A percentile compares a stretch with the other conserved stretches of the same genome.
phyloP scores from a whole-genome alignment of 92 coral and sea anemone genomes.

The Blastomussa wellsi region DNA sequence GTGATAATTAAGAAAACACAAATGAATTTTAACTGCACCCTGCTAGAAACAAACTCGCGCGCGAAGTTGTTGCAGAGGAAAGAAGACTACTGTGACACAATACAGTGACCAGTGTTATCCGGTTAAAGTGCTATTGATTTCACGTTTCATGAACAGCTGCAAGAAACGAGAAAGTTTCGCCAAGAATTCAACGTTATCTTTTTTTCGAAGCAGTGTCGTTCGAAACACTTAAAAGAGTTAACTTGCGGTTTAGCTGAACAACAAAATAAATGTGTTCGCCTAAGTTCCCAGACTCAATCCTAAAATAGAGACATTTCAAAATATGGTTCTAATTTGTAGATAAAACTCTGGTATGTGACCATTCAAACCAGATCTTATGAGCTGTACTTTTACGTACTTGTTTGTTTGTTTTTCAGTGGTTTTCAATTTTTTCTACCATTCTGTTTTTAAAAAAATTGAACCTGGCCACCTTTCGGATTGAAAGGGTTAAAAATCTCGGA shows the following conservation, averaged over 20 bases:
- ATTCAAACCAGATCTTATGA: background rate
- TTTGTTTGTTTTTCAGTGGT: background rate
- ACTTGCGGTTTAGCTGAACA: background rate
- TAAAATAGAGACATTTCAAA: no score
- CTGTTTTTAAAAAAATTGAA: no score
- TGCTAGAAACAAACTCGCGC: background rate
- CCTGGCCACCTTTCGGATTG: background rate
- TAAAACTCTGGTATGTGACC: background rate
- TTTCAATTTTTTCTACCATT: background rate
- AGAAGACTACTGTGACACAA: background rate
- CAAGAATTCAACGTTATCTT: background rate
- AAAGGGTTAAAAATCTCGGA: background rate
- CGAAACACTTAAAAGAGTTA: background rate
- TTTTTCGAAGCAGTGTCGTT: background rate
- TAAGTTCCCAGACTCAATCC: background rate
- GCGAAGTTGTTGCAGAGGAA: background rate
- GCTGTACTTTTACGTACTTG: background rate
- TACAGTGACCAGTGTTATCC: background rate
- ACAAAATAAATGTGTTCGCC: background rate
- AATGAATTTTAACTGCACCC: background rate
- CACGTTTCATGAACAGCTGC: background rate
- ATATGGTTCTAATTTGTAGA: background rate
- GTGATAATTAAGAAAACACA: background rate
- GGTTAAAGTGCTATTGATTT: background rate
- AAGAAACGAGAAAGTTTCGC: background rate